Percentiles rank a stretch among this genome's conserved stretches.
Conservation (phyloP, 30 jellyfish, hydroid and myxozoan genomes). For the Clytia hemisphaerica region DNA sequence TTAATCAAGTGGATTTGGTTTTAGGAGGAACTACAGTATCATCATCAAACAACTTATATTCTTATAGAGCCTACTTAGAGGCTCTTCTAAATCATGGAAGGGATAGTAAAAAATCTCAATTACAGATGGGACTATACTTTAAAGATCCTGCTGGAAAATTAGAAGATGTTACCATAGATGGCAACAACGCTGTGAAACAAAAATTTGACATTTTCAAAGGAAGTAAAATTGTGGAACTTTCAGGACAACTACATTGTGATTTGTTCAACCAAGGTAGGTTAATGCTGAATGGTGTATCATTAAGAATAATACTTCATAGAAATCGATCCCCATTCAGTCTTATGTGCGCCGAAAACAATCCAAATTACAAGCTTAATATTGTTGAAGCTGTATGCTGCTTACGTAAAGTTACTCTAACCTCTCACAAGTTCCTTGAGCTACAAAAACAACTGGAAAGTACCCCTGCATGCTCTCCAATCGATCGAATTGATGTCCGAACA, state of each 20-base stretch:
- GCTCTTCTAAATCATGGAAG: slow-evolving; percentile 20
- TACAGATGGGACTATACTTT: neutral
- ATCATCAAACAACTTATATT: slow-evolving; percentile 3
- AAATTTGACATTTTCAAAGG: neutral
- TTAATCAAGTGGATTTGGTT: slow-evolving; percentile 26
- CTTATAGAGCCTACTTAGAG: slow-evolving; percentile 27
- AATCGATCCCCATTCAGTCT: neutral
- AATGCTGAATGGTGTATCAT: neutral
- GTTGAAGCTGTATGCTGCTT: neutral
- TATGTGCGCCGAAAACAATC: slow-evolving; percentile 24
- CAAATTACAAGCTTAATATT: slow-evolving; percentile 5
- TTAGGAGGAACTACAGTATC: slow-evolving; percentile 13
- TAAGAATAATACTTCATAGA: slow-evolving; percentile 9
- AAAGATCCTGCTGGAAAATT: slow-evolving; percentile 21
- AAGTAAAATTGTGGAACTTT: slow-evolving; percentile 7
- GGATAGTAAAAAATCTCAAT: slow-evolving; percentile 27
- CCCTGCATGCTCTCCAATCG: slow-evolving; percentile 5
- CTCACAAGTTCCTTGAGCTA: too few species aligned
- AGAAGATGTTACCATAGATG: neutral
- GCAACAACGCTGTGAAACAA: neutral
- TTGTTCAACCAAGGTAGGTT: neutral
- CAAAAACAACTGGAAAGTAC: neutral
- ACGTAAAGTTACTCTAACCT: slow-evolving; percentile 12
- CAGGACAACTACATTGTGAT: slow-evolving; percentile 19
- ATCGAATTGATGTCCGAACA: neutral